These are phyloP conservation scores for Vespertilio murinus DNA, from an alignment of 2,797 vertebrate genomes.

Conservation along the genomic window DNA sequence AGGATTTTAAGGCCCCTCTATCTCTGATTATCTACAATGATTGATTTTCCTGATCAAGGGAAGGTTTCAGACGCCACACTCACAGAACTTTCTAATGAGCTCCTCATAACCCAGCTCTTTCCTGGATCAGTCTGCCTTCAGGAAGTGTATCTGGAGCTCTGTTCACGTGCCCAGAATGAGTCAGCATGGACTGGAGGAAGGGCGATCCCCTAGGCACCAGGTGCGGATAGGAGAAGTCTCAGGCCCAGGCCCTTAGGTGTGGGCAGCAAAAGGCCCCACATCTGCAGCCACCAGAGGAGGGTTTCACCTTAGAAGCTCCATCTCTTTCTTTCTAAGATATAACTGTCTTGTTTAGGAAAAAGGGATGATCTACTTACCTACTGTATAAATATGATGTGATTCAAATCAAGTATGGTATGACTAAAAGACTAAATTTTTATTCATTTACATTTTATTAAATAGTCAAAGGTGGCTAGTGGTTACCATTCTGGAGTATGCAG, in stretches of 20 bases:
- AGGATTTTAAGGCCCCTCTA: background rate
- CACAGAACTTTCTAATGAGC: background rate
- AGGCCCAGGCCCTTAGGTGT: background rate
- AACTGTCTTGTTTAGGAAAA: background rate
- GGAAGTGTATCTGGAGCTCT: background rate
- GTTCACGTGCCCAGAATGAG: background rate
- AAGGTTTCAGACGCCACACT: background rate
- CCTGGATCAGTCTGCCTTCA: background rate
- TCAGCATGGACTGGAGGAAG: background rate
- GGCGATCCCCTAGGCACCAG: background rate
- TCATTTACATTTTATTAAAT: background rate
- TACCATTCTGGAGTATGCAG: background rate
- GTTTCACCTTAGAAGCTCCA: background rate
- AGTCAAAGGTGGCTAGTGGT: background rate
- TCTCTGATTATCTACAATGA: background rate
- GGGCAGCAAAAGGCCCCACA: background rate
- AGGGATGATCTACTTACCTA: background rate
- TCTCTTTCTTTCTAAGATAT: background rate
- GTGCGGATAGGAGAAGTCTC: background rate
- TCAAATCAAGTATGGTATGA: background rate
- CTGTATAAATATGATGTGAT: background rate
- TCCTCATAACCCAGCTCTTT: background rate
- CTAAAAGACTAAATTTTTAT: background rate
- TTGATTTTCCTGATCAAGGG: background rate
- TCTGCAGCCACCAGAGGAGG: background rate